These are phyloP conservation scores for Aphelocoma coerulescens DNA, from an alignment of 2,113 vertebrate genomes.

Conservation along the genomic window DNA sequence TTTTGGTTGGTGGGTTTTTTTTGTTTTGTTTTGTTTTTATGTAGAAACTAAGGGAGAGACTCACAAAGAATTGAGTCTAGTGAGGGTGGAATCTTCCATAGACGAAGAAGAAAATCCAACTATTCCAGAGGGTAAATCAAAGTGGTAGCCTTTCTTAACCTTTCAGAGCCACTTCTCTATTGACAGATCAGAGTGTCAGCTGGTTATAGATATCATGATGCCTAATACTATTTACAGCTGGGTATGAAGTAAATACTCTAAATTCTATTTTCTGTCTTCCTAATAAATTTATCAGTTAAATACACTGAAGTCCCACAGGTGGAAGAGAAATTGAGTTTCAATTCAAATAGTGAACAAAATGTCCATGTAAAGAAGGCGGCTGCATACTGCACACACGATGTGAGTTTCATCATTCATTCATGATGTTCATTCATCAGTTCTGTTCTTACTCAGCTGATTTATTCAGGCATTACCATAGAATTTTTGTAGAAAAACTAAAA, in stretches of 20 bases:
- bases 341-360: neutral
- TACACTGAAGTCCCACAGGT: neutral
- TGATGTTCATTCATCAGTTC: neutral
- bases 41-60: neutral
- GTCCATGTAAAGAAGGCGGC: neutral
- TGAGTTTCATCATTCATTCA: neutral
- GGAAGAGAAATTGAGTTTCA: neutral
- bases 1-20: neutral
- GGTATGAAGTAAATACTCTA: neutral
- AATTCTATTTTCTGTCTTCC: neutral
- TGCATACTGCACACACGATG: neutral
- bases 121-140: neutral
- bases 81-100: neutral
- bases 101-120: neutral
- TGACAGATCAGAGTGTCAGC: neutral
- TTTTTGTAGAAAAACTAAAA: neutral
- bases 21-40: neutral
- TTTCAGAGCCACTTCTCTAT: neutral
- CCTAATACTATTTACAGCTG: neutral
- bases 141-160: neutral
- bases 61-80: neutral
- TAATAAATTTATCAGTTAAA: neutral
- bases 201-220: neutral
- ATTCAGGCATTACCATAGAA: neutral
- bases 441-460: neutral